phyloP scores from a whole-genome alignment of 2,113 vertebrate species.

The Promerops cafer region DNA sequence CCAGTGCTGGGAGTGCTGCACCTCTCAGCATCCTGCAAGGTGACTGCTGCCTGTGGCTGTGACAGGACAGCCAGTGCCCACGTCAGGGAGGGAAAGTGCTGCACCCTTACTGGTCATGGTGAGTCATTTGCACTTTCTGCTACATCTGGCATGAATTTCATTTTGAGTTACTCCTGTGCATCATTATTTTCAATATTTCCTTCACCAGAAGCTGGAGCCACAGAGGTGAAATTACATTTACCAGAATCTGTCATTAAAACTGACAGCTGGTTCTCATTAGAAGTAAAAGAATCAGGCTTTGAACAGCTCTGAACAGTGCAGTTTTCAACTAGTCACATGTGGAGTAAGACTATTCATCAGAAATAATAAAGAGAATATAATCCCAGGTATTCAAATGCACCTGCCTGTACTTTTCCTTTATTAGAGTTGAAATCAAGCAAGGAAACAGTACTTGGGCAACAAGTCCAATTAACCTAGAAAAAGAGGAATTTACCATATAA shows the following conservation, averaged over 20 bases:
- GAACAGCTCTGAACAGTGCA: not conserved
- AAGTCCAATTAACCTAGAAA: not conserved
- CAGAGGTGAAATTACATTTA: not conserved
- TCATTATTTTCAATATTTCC: not conserved
- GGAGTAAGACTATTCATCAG: not conserved
- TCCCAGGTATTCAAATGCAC: not conserved
- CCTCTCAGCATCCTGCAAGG: not conserved
- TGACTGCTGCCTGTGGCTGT: not conserved
- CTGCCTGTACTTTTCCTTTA: not conserved
- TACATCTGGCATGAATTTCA: not conserved
- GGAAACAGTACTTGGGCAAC: not conserved
- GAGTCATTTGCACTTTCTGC: constrained; percentile 30
- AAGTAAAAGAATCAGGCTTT: not conserved
- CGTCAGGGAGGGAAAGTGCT: not conserved
- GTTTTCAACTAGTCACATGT: not conserved
- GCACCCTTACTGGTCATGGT: not conserved
- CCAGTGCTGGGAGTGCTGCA: not conserved
- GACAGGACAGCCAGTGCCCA: not conserved
- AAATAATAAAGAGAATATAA: not conserved
- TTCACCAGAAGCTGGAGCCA: not conserved
- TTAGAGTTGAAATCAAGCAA: not conserved
- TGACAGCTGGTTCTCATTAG: not conserved
- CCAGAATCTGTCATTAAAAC: not conserved
- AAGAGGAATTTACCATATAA: not conserved
- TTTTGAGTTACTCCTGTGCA: not conserved